Conservation (phyloP, 2,888 invertebrate genomes). For the Gisinianus flammeolus region DNA sequence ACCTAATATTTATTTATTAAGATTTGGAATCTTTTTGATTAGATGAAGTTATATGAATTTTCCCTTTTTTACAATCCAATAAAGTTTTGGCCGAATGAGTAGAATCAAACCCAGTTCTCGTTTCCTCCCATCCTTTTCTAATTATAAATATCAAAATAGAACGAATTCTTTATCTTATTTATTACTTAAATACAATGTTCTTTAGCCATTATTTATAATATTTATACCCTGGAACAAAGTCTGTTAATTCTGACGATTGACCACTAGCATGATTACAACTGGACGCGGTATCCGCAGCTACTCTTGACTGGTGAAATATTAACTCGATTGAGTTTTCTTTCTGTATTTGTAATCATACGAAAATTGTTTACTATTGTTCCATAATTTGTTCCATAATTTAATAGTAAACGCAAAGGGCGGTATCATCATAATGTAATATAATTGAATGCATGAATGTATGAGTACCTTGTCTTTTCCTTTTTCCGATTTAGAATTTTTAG, state of each 20-base stretch:
- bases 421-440: no score
- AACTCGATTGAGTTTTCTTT: neutral
- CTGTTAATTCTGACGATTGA: neutral
- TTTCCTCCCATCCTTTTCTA: neutral
- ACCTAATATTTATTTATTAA: no score
- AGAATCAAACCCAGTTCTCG: neutral
- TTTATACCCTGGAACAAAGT: neutral
- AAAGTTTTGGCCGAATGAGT: constrained; percentile 12
- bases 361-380: no score
- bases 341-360: neutral
- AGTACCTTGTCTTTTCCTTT: no score
- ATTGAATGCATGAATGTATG: no score
- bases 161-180: no score
- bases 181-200: no score
- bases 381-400: no score
- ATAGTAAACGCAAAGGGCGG: no score
- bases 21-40: no score
- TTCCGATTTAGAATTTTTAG: no score
- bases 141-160: no score
- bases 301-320: neutral
- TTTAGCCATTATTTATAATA: neutral
- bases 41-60: neutral
- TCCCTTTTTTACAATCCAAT: constrained; percentile 17
- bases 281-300: neutral
- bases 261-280: neutral